A percentile compares a stretch with the other conserved stretches of the same genome.
Conservation (phyloP, 2,797 vertebrate species). For the Champsocephalus esox region DNA sequence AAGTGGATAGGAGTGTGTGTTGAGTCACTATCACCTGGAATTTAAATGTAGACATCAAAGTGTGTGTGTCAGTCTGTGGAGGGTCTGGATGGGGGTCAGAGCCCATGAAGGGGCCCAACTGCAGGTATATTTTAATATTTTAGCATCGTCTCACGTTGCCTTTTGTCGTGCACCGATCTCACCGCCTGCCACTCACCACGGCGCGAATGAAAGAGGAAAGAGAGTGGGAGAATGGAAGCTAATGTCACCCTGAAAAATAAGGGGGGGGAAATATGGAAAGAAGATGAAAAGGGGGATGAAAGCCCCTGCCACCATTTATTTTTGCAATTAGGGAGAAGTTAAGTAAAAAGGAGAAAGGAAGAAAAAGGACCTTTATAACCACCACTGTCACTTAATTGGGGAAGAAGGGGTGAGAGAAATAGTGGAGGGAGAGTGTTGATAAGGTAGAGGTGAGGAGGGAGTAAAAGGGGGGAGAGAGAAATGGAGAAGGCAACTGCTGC, state of each 20-base stretch:
- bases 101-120: slow-evolving; percentile 51
- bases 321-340: background rate
- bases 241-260: slow-evolving; percentile 19
- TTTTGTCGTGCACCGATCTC: slow-evolving; percentile 74
- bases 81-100: slow-evolving; percentile 50
- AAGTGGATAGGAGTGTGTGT: slow-evolving; percentile 2
- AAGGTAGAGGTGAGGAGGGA: slow-evolving; percentile 3
- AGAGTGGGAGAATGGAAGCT: background rate
- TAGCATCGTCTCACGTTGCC: slow-evolving; percentile 79
- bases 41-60: slow-evolving; percentile 15
- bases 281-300: background rate
- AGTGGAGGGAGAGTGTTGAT: slow-evolving; percentile 24
- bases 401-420: slow-evolving; percentile 12
- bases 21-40: slow-evolving; percentile 10
- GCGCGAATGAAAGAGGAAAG: slow-evolving; percentile 20
- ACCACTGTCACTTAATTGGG: slow-evolving; percentile 38
- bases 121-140: slow-evolving; percentile 83
- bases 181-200: slow-evolving; percentile 52
- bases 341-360: background rate
- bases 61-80: slow-evolving; percentile 8
- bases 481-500: slow-evolving; percentile 8
- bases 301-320: background rate
- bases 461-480: background rate
- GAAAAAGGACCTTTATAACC: slow-evolving; percentile 21
- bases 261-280: slow-evolving; percentile 1